Base-by-base conservation (phyloP, 2,113 vertebrate genomes). In the Gymnarchus niloticus region DNA sequence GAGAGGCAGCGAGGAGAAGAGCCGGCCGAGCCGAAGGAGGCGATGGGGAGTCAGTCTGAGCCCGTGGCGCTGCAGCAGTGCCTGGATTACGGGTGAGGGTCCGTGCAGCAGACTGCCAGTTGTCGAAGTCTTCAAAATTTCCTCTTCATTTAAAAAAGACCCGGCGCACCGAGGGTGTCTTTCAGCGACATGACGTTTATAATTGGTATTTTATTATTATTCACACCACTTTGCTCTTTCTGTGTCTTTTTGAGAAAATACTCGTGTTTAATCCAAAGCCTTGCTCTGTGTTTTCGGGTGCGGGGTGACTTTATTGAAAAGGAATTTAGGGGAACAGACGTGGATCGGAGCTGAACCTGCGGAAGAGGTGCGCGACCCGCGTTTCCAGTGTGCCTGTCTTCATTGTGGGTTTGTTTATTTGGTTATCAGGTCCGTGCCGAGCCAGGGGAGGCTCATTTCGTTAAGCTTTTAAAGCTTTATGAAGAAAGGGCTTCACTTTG, bases 31-130 rank as follows among this genome's bases (percentile, higher is more conserved):
- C 57, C 46, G 56, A 48, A 73, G 37, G 83, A 84, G 41, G 57
- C 48, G 59, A 46, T 69, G 59, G 83, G 44, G 76, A 80, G 76
- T 51, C 77, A 81, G 48, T 28, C 25, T 57, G 83, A 84, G 46
- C 59, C 57, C 12, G 48, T 5, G 46, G 48, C 25, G 59, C 83
- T 69, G 83, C 83, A 69, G 83, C 59, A 84, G 44, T 48, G 28
- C 65, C 14, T 44, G 17, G 83, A 84, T 59, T 84, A 73, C 59
- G 59, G 61, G 59, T 59, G 65, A 73, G 65, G 65, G 57, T 28
- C 48, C 82, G 59, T 49, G 46, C 46, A 69, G 83, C 83, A 84
- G 46, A 17, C 25, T 61, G 56, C 56, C 44, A 46, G 37, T 65
- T 65, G 41, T 84, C 46, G 37, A 9, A 19, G 23, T 48, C 77